A percentile compares a stretch with the other conserved stretches of the same genome.
Conservation (phyloP, 2,888 invertebrate species). For the Sialis fuliginosa region DNA sequence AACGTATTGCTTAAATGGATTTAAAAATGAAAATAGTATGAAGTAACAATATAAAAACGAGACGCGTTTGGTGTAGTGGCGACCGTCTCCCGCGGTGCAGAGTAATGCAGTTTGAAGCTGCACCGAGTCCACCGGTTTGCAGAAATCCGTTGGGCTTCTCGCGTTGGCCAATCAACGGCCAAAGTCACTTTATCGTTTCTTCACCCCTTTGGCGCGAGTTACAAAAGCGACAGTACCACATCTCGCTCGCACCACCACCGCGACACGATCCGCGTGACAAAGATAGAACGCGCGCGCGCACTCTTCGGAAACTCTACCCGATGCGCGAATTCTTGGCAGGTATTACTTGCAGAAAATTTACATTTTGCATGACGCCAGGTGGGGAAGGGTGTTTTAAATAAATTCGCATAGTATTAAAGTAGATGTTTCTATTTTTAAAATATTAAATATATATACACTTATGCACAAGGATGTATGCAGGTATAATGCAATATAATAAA, state of each 20-base stretch:
- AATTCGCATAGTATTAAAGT: too few species aligned
- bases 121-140: slow-evolving; percentile 4
- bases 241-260: neutral
- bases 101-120: slow-evolving; percentile 20
- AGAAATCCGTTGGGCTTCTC: slow-evolving; percentile 6
- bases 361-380: too few species aligned
- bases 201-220: slow-evolving; percentile 1
- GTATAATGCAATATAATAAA: too few species aligned
- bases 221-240: neutral
- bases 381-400: too few species aligned
- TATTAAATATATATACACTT: too few species aligned
- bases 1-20: neutral
- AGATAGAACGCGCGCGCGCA: too few species aligned
- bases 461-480: too few species aligned
- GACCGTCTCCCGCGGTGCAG: slow-evolving; percentile 25
- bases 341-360: too few species aligned
- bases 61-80: slow-evolving; percentile 21
- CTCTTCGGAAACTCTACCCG: too few species aligned
- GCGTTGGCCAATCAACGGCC: slow-evolving; percentile 4
- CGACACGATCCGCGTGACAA: too few species aligned
- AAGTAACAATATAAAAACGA: neutral
- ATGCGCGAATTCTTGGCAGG: too few species aligned
- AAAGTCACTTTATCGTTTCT: neutral
- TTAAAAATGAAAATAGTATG: neutral
- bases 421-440: too few species aligned